These are phyloP conservation scores for Arctocebus calabarensis DNA, from an alignment of 2,797 vertebrate genomes.

Conservation along the genomic window DNA sequence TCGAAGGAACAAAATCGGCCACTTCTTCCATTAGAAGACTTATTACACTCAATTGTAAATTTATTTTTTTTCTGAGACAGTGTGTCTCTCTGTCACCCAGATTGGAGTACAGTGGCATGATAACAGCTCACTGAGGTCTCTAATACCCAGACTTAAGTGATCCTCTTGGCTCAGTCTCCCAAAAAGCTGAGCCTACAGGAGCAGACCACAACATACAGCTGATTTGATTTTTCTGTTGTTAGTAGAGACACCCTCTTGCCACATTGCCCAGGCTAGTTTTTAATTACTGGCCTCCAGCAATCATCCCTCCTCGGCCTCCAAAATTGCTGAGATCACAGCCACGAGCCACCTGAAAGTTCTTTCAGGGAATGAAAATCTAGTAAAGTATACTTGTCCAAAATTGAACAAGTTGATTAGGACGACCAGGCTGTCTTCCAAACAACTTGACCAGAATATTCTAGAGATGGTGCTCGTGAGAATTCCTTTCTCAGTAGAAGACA, in stretches of 20 bases:
- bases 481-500: slow-evolving; percentile 19
- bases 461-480: neutral
- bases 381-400: neutral
- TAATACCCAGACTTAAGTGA: neutral
- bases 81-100: neutral
- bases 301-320: neutral
- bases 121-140: neutral
- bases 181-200: neutral
- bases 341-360: neutral
- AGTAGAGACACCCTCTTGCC: neutral
- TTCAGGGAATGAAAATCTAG: slow-evolving; percentile 14
- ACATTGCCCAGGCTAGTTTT: neutral
- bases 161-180: neutral
- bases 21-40: neutral
- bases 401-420: slow-evolving; percentile 4
- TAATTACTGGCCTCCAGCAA: neutral
- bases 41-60: neutral
- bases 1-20: neutral
- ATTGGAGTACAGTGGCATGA: neutral
- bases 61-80: neutral
- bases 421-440: neutral
- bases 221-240: neutral
- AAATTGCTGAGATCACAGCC: neutral
- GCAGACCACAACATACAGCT: neutral
- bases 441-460: neutral